Conservation (phyloP, 1,140 invertebrate genomes). For the Caerostris darwini region DNA sequence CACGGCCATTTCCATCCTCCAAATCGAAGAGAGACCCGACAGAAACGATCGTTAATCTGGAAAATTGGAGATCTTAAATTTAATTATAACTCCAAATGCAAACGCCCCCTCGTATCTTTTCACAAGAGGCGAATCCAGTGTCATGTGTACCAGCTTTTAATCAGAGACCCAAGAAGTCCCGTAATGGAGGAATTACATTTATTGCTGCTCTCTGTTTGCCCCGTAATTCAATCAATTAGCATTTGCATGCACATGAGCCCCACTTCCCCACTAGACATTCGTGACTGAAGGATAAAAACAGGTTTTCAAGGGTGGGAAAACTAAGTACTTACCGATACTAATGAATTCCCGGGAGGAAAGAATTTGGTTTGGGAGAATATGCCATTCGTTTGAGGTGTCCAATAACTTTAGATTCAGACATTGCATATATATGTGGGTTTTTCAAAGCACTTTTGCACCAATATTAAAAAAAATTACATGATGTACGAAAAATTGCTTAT, state of each 20-base stretch:
- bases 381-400: no score
- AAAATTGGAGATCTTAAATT: constrained; percentile 12
- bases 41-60: constrained; percentile 13
- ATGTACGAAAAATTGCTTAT: no score
- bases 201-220: neutral
- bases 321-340: neutral
- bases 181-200: neutral
- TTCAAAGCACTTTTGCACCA: no score
- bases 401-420: no score
- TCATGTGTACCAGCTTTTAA: neutral
- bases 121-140: neutral
- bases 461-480: no score
- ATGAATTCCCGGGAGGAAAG: neutral
- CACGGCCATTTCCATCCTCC: neutral
- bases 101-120: neutral
- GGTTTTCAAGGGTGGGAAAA: neutral
- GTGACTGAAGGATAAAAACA: neutral
- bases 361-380: neutral
- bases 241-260: neutral
- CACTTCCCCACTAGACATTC: neutral
- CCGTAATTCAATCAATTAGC: neutral
- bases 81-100: constrained; percentile 11
- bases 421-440: no score
- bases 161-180: neutral
- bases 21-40: neutral